Evolutionary conservation across 2,797 vertebrate genomes (phyloP).

Genomic region (Petrocephalus sullivani): DNA sequence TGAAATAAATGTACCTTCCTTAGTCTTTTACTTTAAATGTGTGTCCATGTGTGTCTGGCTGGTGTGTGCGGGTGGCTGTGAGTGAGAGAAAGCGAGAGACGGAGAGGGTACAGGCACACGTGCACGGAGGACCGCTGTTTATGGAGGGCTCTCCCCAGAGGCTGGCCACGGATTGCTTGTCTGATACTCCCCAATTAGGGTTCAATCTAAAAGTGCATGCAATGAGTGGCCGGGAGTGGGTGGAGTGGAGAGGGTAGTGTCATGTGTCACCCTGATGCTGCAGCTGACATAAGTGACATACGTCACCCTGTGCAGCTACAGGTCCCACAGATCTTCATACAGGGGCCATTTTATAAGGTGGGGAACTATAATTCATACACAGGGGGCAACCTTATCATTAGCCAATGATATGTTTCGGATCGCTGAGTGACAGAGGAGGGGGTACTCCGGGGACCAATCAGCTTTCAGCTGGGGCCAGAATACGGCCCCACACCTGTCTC

Average conservation of each 20-base stretch:
- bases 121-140: constrained; percentile 48
- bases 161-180: constrained; percentile 61
- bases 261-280: constrained; percentile 15
- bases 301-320: too few species aligned
- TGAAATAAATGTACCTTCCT: background rate
- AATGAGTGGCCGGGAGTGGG: constrained; percentile 41
- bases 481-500: background rate
- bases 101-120: background rate
- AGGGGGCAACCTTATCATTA: background rate
- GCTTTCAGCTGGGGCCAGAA: background rate
- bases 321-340: background rate
- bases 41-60: background rate
- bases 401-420: background rate
- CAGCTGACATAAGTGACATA: constrained; percentile 15
- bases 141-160: constrained; percentile 61
- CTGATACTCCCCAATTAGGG: constrained; percentile 68
- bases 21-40: background rate
- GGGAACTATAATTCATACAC: background rate
- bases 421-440: background rate
- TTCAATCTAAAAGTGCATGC: constrained; percentile 55
- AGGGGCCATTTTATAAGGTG: background rate
- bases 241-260: constrained; percentile 14
- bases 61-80: background rate
- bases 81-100: background rate
- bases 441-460: background rate